Base-by-base conservation (phyloP, 2,797 vertebrate genomes). In the Octomys mimax region DNA sequence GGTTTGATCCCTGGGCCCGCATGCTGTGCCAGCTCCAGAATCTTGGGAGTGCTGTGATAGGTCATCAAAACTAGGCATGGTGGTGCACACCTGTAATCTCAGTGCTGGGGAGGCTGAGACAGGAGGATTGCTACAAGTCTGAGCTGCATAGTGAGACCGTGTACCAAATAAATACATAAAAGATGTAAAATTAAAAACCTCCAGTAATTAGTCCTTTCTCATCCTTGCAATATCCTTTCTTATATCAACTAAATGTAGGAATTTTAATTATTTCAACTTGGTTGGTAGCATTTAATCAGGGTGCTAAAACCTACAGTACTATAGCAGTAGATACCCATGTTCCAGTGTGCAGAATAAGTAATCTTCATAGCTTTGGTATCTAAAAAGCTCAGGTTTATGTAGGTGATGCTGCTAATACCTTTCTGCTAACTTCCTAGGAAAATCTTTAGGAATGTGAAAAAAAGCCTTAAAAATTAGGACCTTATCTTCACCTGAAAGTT, bases 201-300 rank as follows among this genome's bases (percentile, higher is more conserved):
- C 8, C 18, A 68, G n/a, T 49, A 85, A n/a, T 62, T 80, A 22
- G 7, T 91, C 68, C 28, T 52, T 87, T 88, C 33, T 62, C 33
- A 82, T 57, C 16, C 3, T 4, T 36, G 39, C n/a, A 19, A 62
- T n/a, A 77, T 24, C 18, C 22, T 62, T 94, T 89, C 22, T 78
- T 49, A 62, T 19, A 78, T 54, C 26, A 91, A 84, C 54, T 75
- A 86, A 59, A 33, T 14, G 91, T 82, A 84, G n/a, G 77, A 82
- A 75, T 94, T 96, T 94, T 80, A 87, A 87, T 42, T 88, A 57
- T n/a, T 68, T 95, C 3, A 42, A 39, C 86, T 84, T 86, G 52
- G 26, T 89, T 91, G 68, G 70, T 3, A 84, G 73, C 36, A 85
- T 46, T 94, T 91, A 59, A 91, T 87, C 75, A 83, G 18, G 12